Percentiles rank a stretch among this genome's conserved stretches.
Conservation (phyloP, 2,888 invertebrate genomes). For the Drosophila meridionalis region DNA sequence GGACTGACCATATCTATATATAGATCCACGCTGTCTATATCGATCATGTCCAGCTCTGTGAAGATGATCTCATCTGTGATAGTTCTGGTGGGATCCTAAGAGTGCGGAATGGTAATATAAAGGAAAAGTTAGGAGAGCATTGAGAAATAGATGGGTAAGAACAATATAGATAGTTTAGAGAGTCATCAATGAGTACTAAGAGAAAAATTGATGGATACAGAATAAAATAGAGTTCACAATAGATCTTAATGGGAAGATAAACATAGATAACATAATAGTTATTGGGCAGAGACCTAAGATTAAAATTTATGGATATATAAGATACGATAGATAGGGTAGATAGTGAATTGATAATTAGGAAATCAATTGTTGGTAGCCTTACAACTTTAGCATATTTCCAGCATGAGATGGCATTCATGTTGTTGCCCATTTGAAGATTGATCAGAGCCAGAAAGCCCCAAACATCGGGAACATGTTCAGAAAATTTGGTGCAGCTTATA, state of each 20-base stretch:
- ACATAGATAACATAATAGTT: too few relatives aligned
- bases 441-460: constrained; percentile 79
- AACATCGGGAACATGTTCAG: constrained; percentile 67
- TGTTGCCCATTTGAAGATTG: constrained; percentile 68
- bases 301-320: too few relatives aligned
- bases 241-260: too few relatives aligned
- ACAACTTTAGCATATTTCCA: constrained; percentile 80
- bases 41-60: constrained; percentile 65
- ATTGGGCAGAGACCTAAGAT: too few relatives aligned
- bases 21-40: constrained; percentile 60
- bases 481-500: constrained; percentile 51
- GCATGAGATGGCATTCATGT: constrained; percentile 70
- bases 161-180: neutral
- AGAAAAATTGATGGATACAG: neutral
- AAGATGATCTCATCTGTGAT: constrained; percentile 62
- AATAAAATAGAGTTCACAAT: neutral
- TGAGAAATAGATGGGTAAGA: neutral
- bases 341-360: too few relatives aligned
- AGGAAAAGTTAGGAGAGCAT: too few relatives aligned
- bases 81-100: constrained; percentile 50
- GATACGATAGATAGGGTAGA: too few relatives aligned
- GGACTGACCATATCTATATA: constrained; percentile 60
- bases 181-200: neutral
- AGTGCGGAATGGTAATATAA: neutral
- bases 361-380: constrained; percentile 10